A percentile compares a stretch with the other conserved stretches of the same genome.
phyloP scores from a whole-genome alignment of 64 coral and sea anemone genomes.

The Montipora foliosa region DNA sequence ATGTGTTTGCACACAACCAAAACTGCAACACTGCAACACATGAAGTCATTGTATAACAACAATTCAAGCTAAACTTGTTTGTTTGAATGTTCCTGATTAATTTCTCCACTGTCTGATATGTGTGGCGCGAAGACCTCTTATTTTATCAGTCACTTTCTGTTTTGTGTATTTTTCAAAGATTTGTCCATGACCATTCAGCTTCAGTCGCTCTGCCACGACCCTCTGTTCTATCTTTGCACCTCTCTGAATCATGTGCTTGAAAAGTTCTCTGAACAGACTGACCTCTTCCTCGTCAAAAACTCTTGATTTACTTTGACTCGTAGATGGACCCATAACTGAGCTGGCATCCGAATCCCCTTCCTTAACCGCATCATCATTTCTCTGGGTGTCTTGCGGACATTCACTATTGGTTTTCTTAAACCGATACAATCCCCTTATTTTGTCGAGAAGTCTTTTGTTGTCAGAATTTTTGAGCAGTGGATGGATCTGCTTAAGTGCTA shows the following conservation, averaged over 20 bases:
- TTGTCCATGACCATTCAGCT: not conserved
- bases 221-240: not conserved
- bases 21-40: no score
- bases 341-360: not conserved
- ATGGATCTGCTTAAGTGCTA: not conserved
- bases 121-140: no score
- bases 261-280: not conserved
- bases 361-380: not conserved
- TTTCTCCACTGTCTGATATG: constrained; percentile 7
- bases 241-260: constrained; percentile 6
- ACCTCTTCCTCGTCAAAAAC: constrained; percentile 8
- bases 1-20: no score
- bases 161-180: not conserved
- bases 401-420: constrained; percentile 13
- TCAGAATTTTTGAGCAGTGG: not conserved
- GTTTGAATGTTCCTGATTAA: not conserved
- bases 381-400: not conserved
- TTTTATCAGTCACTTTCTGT: not conserved
- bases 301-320: not conserved
- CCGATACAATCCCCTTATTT: not conserved
- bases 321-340: constrained; percentile 4
- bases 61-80: no score
- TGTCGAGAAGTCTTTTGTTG: constrained; percentile 3
- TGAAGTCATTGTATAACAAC: no score
- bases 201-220: not conserved